These are phyloP conservation scores for Drosophila tripunctata DNA, from an alignment of 2,888 invertebrate genomes.

Conservation along the genomic window DNA sequence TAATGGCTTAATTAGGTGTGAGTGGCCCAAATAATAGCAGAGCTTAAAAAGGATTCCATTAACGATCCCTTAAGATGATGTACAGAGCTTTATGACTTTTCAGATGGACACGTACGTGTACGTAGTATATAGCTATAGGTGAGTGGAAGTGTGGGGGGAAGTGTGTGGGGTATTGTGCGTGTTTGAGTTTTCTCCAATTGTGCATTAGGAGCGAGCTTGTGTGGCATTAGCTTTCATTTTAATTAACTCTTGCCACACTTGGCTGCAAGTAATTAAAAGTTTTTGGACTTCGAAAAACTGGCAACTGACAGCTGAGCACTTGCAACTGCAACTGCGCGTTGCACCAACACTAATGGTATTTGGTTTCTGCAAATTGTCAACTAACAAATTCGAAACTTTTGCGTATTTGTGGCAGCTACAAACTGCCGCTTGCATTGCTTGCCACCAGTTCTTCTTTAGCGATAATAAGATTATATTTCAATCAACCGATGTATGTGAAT, in stretches of 20 bases:
- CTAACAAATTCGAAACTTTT: background rate
- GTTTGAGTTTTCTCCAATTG: conserved; percentile 1
- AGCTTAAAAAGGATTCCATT: conserved; percentile 19
- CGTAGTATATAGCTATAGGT: too few relatives aligned
- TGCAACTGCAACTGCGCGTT: conserved; percentile 6
- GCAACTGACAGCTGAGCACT: background rate
- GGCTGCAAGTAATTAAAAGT: conserved; percentile 20
- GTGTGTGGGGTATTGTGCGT: background rate
- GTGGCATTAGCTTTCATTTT: conserved; percentile 1
- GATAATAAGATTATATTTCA: background rate
- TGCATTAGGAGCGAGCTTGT: background rate
- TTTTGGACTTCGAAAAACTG: conserved; percentile 2
- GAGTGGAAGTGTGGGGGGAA: background rate
- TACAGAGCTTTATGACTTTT: conserved; percentile 5
- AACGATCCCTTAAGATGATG: conserved; percentile 17
- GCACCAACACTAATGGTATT: conserved; percentile 7
- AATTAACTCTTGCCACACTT: conserved; percentile 22
- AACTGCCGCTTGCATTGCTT: background rate
- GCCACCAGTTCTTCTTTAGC: background rate
- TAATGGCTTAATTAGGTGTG: conserved; percentile 33
- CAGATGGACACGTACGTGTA: background rate
- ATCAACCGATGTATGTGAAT: background rate
- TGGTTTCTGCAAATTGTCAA: too few relatives aligned
- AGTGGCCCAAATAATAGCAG: conserved; percentile 12
- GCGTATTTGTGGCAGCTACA: conserved; percentile 1